These are phyloP conservation scores for Mormyrus hasselquistii DNA, from an alignment of 2,797 vertebrate genomes.

Conservation along the genomic window DNA sequence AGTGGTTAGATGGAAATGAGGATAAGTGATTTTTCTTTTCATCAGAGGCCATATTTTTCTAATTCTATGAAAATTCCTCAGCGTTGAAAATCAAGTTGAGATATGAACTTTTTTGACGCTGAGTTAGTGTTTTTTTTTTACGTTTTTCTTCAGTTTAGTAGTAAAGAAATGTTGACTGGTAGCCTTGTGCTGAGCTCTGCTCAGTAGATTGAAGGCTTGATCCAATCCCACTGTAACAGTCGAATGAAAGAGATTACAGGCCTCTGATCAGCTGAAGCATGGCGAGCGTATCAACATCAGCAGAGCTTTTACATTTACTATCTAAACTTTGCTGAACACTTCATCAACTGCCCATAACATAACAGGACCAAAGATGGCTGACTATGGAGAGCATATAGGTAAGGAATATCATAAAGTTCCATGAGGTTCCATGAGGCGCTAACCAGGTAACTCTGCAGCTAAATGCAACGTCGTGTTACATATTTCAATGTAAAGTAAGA, in stretches of 20 bases:
- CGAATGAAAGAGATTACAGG: not conserved
- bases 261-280: not conserved
- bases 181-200: not conserved
- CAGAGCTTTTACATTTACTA: not conserved
- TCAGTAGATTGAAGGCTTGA: not conserved
- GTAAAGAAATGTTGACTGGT: not conserved
- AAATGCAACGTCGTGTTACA: not conserved
- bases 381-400: not conserved
- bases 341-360: not conserved
- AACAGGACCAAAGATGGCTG: not conserved
- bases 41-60: not conserved
- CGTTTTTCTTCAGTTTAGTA: not conserved
- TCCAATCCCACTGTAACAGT: not conserved
- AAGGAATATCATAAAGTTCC: not conserved
- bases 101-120: not conserved
- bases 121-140: not conserved
- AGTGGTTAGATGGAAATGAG: not conserved
- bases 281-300: not conserved
- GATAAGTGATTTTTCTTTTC: not conserved
- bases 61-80: not conserved
- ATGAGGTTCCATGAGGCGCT: not conserved
- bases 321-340: not conserved
- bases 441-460: not conserved
- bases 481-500: not conserved
- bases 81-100: not conserved